A percentile compares a stretch with the other conserved stretches of the same genome.
phyloP scores from a whole-genome alignment of 2,888 invertebrate genomes.

The Eucera pruinosa region DNA sequence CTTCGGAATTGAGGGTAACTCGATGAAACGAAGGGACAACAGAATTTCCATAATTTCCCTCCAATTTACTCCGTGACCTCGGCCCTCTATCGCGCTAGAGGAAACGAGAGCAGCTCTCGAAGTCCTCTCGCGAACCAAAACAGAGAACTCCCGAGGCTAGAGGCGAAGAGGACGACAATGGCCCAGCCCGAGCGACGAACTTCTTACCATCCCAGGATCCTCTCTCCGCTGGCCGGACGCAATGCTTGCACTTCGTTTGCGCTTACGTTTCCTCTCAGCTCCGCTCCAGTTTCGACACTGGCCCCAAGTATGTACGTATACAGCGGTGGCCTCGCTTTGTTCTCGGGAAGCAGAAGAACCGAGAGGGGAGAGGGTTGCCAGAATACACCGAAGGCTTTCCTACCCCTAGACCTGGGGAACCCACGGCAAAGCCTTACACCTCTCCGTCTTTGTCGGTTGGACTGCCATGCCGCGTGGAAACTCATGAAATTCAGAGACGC shows the following conservation, averaged over 20 bases:
- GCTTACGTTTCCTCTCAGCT: slow-evolving; percentile 37
- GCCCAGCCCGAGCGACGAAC: slow-evolving; percentile 35
- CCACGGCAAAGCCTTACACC: slow-evolving; percentile 44
- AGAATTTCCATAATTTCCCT: slow-evolving; percentile 35
- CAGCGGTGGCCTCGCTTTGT: background rate
- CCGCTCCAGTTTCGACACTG: slow-evolving; percentile 40
- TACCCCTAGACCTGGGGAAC: slow-evolving; percentile 30
- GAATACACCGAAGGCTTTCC: slow-evolving; percentile 1
- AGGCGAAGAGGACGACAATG: background rate
- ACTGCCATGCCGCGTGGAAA: slow-evolving; percentile 45
- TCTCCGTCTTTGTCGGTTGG: slow-evolving; percentile 45
- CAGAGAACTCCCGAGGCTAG: slow-evolving; percentile 26
- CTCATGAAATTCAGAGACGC: slow-evolving; percentile 76
- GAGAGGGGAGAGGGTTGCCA: background rate
- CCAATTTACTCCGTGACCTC: no score
- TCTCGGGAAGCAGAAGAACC: slow-evolving; percentile 18
- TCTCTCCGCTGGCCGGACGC: slow-evolving; percentile 4
- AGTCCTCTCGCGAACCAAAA: slow-evolving; percentile 36
- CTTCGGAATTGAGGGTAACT: background rate
- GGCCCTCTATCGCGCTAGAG: slow-evolving; percentile 19
- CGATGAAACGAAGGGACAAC: background rate
- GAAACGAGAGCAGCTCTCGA: slow-evolving; percentile 23
- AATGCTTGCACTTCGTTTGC: slow-evolving; percentile 51
- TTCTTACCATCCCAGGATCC: slow-evolving; percentile 49
- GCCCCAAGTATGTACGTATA: background rate